These are phyloP conservation scores for Leptopilina syphax DNA, from an alignment of 2,888 invertebrate species.

Conservation along the genomic window DNA sequence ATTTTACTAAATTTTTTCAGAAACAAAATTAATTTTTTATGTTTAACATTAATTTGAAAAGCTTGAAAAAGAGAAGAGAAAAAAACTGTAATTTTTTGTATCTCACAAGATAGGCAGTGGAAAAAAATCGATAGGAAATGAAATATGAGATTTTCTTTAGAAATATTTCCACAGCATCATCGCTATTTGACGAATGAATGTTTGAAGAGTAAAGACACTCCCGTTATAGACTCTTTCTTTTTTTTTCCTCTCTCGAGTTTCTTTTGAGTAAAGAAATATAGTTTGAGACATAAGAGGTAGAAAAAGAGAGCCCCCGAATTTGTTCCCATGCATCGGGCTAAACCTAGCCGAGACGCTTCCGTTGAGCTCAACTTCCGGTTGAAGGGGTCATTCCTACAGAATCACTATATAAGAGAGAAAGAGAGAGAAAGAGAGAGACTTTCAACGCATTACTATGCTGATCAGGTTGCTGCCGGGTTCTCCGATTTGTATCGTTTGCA, in stretches of 20 bases:
- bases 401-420: constrained; percentile 18
- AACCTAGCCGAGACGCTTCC: constrained; percentile 69
- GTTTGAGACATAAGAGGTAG: constrained; percentile 52
- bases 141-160: constrained; percentile 32
- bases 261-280: constrained; percentile 49
- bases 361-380: constrained; percentile 70
- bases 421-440: too few species aligned
- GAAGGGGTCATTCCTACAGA: constrained; percentile 60
- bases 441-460: constrained; percentile 50
- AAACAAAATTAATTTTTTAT: too few species aligned
- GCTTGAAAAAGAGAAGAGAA: too few species aligned
- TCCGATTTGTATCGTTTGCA: constrained; percentile 44
- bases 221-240: neutral
- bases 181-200: constrained; percentile 36
- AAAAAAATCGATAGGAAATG: constrained; percentile 6
- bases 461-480: constrained; percentile 50
- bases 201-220: constrained; percentile 39
- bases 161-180: constrained; percentile 24
- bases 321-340: constrained; percentile 66
- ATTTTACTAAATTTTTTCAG: neutral
- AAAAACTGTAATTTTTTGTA: neutral
- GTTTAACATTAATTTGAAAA: too few species aligned
- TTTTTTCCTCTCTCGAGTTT: neutral
- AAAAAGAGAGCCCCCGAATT: constrained; percentile 57
- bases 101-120: neutral